A percentile compares a stretch with the other conserved stretches of the same genome.
Evolutionary conservation across 2,797 vertebrate genomes (phyloP).

Genomic region (Chiloscyllium punctatum): DNA sequence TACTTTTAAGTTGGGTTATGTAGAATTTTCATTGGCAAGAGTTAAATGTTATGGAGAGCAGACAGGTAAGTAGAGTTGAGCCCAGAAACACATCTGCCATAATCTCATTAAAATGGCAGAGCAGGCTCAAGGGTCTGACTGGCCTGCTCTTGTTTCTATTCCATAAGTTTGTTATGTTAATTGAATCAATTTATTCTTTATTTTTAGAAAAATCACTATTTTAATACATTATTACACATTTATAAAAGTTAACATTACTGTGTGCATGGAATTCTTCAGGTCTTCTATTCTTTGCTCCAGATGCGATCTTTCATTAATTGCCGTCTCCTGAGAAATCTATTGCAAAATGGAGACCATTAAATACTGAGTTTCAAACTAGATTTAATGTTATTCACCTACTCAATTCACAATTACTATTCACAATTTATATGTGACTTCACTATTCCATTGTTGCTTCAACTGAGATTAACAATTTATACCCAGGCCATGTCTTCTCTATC

Average conservation of each 20-base stretch:
- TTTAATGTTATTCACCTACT: neutral
- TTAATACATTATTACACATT: neutral
- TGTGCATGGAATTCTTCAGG: conserved; percentile 59
- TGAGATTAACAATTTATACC: too few species aligned
- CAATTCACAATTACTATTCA: neutral
- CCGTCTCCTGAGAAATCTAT: conserved; percentile 68
- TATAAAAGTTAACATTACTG: conserved; percentile 48
- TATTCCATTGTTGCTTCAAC: neutral
- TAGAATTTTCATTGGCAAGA: too few species aligned
- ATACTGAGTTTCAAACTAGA: neutral
- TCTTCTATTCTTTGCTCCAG: conserved; percentile 70
- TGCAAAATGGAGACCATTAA: conserved; percentile 40
- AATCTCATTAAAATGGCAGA: too few species aligned
- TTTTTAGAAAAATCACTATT: neutral
- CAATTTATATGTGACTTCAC: neutral
- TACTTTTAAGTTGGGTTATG: too few species aligned
- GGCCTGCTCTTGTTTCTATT: too few species aligned
- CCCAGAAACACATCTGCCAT: too few species aligned
- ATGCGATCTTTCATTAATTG: conserved; percentile 65
- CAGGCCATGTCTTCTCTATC: too few species aligned
- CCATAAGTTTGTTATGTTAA: too few species aligned
- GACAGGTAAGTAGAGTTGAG: too few species aligned
- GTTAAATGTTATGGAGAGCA: too few species aligned
- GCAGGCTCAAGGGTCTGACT: too few species aligned
- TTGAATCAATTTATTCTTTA: neutral